Percentiles rank a stretch among this genome's conserved stretches.
phyloP scores from a whole-genome alignment of 2,797 vertebrate species.

The Glossophaga mutica region DNA sequence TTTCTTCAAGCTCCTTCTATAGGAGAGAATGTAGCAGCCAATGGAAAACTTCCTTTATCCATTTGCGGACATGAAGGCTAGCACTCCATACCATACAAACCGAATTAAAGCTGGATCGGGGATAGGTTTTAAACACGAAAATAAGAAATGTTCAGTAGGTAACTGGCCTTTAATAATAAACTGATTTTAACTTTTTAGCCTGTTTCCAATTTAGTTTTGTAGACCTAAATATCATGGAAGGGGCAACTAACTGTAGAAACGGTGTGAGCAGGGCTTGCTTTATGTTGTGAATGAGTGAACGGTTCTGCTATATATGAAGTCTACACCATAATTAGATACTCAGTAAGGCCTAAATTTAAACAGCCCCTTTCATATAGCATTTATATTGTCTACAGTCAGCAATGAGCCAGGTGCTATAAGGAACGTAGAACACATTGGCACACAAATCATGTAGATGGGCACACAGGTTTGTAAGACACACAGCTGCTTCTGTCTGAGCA shows the following conservation, averaged over 20 bases:
- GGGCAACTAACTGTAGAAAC: neutral
- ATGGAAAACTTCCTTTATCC: neutral
- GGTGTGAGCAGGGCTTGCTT: neutral
- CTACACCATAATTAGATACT: neutral
- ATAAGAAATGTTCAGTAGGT: neutral
- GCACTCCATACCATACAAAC: neutral
- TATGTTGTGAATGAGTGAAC: neutral
- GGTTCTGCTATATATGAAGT: neutral
- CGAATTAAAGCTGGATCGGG: slow-evolving; percentile 28
- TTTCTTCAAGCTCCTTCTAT: neutral
- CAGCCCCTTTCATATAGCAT: neutral
- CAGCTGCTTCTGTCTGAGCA: neutral
- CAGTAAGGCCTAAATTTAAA: neutral
- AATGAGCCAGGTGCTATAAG: neutral
- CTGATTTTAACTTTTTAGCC: slow-evolving; percentile 11
- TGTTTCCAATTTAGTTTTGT: slow-evolving; percentile 7
- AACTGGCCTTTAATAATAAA: slow-evolving; percentile 43
- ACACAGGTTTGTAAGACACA: neutral
- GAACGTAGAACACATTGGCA: neutral
- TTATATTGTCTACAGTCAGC: neutral
- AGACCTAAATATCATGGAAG: neutral
- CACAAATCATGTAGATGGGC: neutral
- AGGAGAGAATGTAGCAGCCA: neutral
- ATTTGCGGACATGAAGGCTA: slow-evolving; percentile 38
- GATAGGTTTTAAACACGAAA: slow-evolving; percentile 13